Evolutionary conservation across 2,888 invertebrate species (phyloP), one percentile per base, ranked within the genome.

Genomic region (Alsophila aescularia): DNA sequence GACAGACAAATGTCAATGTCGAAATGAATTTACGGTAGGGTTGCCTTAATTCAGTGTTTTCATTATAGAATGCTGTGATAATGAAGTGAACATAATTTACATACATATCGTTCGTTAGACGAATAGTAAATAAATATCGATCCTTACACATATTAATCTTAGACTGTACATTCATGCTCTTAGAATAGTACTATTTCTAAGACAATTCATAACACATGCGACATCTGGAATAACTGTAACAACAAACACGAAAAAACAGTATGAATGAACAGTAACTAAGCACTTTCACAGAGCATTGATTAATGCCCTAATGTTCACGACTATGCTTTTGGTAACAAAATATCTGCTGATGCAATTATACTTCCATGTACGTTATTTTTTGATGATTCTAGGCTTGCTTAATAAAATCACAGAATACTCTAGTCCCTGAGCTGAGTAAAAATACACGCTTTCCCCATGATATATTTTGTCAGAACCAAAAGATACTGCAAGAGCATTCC

Each of bases 1-100:
- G 41, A 32, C 48, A 43, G 37, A 49, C 49, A 57, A 62, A 59
- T 57, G 48, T 61, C 43, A 52, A 45, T 59, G 59, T 53, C 45
- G 43, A 48, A 62, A 58, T 47, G 52, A 49, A 55, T 51, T 37
- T 32, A 37, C 21, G 29, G 48, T 51, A 52, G 64, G 44, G 53
- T 58, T 54, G 53, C 24, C 9, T 21, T 45, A 34, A 48, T 45
- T 58, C 54, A 29, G 24, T 53, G 24, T 53, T 58, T 62, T 61
- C 43, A 13, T 37, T 52, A 18, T 36, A 29, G 16, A 2, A 47
- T 45, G 16, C 9, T 35, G 52, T 41, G 15, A 43, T 56, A 54
- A 56, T 44, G 36, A 58, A 52, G 47, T 16, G 32, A 41, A 5
- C 39, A 14, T 15, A 15, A 51, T 51, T 51, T 51, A 24, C 37